A percentile compares a stretch with the other conserved stretches of the same genome.
These are phyloP conservation scores for Phthorimaea operculella DNA, from an alignment of 1,140 invertebrate genomes.

Conservation along the genomic window DNA sequence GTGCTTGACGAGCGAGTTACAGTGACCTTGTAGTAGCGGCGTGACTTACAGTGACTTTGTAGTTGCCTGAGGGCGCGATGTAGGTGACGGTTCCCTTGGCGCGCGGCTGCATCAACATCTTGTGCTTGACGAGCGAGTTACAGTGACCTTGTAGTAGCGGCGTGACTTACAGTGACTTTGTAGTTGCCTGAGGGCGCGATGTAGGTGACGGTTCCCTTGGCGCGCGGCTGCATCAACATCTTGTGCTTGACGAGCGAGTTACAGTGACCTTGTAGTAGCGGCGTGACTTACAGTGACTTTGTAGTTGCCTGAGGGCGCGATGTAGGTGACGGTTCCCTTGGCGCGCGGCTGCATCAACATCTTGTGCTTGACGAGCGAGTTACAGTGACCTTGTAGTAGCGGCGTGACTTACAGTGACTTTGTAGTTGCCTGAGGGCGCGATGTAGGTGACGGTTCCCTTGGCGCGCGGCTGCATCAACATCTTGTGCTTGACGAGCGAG, in stretches of 20 bases:
- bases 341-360: slow-evolving; percentile 94
- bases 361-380: slow-evolving; percentile 94
- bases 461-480: slow-evolving; percentile 92
- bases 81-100: slow-evolving; percentile 97
- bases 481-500: slow-evolving; percentile 95
- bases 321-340: slow-evolving; percentile 95
- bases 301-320: slow-evolving; percentile 96
- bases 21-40: too few relatives aligned
- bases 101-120: slow-evolving; percentile 94
- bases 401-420: slow-evolving; percentile 84
- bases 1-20: slow-evolving; percentile 95
- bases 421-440: slow-evolving; percentile 95
- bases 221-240: slow-evolving; percentile 94
- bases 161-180: too few relatives aligned
- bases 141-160: too few relatives aligned
- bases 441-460: slow-evolving; percentile 97
- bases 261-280: too few relatives aligned
- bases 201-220: slow-evolving; percentile 96
- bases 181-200: slow-evolving; percentile 96
- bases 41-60: too few relatives aligned
- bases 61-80: slow-evolving; percentile 93
- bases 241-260: slow-evolving; percentile 96
- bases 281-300: too few relatives aligned
- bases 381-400: slow-evolving; percentile 98
- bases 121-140: slow-evolving; percentile 95